These are phyloP conservation scores for Pseudeuparius sepicola DNA, from an alignment of 2,888 invertebrate genomes.

Conservation along the genomic window DNA sequence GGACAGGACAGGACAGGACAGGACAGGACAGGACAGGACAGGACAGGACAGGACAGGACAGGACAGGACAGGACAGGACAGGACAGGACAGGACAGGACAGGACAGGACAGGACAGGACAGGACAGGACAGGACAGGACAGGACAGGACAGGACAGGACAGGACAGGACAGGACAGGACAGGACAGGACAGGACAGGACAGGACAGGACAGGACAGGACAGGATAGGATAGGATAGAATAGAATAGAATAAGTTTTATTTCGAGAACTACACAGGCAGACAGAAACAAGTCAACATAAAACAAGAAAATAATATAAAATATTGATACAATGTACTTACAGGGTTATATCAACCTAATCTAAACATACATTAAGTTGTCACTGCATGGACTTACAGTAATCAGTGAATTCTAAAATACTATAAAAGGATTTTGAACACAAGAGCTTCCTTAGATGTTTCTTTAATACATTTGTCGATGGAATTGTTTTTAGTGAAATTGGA, in stretches of 20 bases:
- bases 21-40: constrained; percentile 3
- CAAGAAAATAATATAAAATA: no score
- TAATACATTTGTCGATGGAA: no score
- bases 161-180: constrained; percentile 3
- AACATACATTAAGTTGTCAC: no score
- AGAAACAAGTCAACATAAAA: no score
- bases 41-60: constrained; percentile 3
- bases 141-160: constrained; percentile 2
- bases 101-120: constrained; percentile 3
- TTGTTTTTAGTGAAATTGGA: no score
- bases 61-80: constrained; percentile 3
- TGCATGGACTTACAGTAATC: no score
- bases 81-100: constrained; percentile 3
- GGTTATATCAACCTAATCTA: no score
- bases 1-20: constrained; percentile 3
- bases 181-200: constrained; percentile 3
- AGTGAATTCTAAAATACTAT: no score
- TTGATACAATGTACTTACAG: no score
- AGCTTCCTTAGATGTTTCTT: no score
- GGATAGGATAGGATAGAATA: background rate
- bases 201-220: constrained; percentile 1
- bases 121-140: constrained; percentile 3
- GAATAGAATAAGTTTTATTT: background rate
- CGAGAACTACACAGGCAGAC: no score
- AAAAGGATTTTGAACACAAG: no score